phyloP scores from a whole-genome alignment of 2,888 invertebrate genomes.

The Hemicrepidius hirtus region DNA sequence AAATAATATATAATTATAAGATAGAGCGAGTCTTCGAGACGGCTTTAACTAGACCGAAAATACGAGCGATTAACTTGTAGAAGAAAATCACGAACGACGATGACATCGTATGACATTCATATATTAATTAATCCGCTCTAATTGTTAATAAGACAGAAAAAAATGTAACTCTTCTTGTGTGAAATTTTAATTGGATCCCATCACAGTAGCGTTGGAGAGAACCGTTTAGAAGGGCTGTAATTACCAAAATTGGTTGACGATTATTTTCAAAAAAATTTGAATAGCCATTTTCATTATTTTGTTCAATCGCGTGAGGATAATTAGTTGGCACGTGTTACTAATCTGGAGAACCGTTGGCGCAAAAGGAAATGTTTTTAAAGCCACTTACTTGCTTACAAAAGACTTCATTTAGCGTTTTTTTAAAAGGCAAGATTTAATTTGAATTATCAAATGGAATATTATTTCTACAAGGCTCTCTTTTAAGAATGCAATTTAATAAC shows the following conservation, averaged over 20 bases:
- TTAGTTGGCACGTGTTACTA: conserved; percentile 28
- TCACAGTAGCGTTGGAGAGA: neutral
- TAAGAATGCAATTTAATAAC: too few species aligned
- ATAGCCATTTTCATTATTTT: conserved; percentile 7
- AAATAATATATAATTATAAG: conserved; percentile 36
- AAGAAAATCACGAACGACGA: conserved; percentile 8
- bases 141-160: conserved; percentile 17
- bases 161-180: neutral
- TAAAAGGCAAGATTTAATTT: neutral
- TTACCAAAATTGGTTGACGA: neutral
- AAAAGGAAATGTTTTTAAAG: conserved; percentile 22
- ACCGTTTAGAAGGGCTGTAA: neutral
- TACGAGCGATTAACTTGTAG: neutral
- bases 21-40: conserved; percentile 23
- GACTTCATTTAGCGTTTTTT: neutral
- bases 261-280: conserved; percentile 13
- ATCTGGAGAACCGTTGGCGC: neutral
- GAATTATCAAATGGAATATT: neutral
- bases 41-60: conserved; percentile 43
- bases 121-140: conserved; percentile 29
- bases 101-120: conserved; percentile 28
- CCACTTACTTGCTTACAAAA: conserved; percentile 1
- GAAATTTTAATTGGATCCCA: conserved; percentile 13
- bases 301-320: conserved; percentile 32
- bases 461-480: too few species aligned